Conservation (phyloP, 1,140 invertebrate species). For the Caenorhabditis tropicalis region DNA sequence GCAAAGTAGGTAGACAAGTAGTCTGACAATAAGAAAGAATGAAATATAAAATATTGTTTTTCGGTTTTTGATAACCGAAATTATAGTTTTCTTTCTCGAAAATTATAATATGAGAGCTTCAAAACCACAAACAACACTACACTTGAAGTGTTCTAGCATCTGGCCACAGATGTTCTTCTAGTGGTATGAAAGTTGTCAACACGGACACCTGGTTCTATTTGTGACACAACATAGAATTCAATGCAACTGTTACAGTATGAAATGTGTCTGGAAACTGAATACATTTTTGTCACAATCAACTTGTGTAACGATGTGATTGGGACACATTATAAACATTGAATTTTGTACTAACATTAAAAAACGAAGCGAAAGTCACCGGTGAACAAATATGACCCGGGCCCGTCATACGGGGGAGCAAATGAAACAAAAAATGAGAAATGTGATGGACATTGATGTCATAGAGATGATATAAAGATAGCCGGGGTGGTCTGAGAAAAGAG, state of each 20-base stretch:
- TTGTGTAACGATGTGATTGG: neutral
- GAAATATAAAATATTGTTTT: neutral
- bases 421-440: neutral
- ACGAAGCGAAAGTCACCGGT: neutral
- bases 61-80: too few species aligned
- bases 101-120: too few species aligned
- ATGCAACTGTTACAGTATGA: too few species aligned
- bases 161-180: too few species aligned
- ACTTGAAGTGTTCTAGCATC: too few species aligned
- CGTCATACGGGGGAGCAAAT: neutral
- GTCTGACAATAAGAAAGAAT: neutral
- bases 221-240: too few species aligned
- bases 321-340: neutral
- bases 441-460: neutral
- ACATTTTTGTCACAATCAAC: too few species aligned
- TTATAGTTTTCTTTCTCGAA: too few species aligned
- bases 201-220: too few species aligned
- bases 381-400: constrained; percentile 33
- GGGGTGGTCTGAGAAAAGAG: constrained; percentile 5
- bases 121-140: too few species aligned
- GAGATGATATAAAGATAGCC: constrained; percentile 5
- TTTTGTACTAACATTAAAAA: constrained; percentile 3
- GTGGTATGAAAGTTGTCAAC: too few species aligned
- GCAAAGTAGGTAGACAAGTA: neutral
- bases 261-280: too few species aligned